Evolutionary conservation across 2,113 vertebrate species (phyloP).

Genomic region (Heterotilapia buettikoferi): DNA sequence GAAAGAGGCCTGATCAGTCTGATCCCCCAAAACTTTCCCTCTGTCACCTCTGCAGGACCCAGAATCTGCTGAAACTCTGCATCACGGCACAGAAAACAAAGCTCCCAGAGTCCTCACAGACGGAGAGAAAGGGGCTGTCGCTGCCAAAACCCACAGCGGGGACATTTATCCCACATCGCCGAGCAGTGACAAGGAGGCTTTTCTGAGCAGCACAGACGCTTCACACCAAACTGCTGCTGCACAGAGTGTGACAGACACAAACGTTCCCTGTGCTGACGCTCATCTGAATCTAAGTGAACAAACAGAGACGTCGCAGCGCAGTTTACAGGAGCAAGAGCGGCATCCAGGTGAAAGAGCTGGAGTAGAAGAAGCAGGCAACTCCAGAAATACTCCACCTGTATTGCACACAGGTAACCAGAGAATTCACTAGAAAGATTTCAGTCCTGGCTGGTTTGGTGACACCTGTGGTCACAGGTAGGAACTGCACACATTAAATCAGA

Average conservation of each 20-base stretch:
- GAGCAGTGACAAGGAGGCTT: slow-evolving; percentile 5
- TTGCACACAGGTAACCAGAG: not conserved
- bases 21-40: not conserved
- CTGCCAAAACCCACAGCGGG: not conserved
- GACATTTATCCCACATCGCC: slow-evolving; percentile 5
- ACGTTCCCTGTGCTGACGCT: not conserved
- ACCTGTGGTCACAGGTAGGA: not conserved
- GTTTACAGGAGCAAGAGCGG: not conserved
- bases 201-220: not conserved
- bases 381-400: not conserved
- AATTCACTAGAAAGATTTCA: not conserved
- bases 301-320: not conserved
- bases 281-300: not conserved
- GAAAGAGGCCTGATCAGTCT: not conserved
- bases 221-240: not conserved
- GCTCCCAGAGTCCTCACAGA: not conserved
- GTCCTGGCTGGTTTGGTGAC: not conserved
- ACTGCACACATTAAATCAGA: not conserved
- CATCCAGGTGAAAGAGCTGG: not conserved
- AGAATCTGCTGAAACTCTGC: not conserved
- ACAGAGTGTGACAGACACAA: not conserved
- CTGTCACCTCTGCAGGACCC: not conserved
- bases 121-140: not conserved
- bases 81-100: not conserved
- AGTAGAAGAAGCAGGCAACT: not conserved